Conservation (phyloP, 2,888 invertebrate genomes). For the Anarsia innoxiella region DNA sequence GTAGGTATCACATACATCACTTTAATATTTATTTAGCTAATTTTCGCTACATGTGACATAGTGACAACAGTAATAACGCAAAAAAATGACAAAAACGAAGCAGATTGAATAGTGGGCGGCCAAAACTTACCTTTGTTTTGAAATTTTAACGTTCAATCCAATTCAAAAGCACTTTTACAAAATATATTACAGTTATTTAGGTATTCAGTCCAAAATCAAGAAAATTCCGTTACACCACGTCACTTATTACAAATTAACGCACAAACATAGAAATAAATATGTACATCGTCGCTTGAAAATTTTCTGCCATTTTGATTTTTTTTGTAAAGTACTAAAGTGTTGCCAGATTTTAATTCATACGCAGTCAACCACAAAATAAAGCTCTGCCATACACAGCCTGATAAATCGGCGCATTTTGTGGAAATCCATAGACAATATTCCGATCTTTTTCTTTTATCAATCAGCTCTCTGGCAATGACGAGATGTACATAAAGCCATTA, state of each 20-base stretch:
- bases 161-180: not conserved
- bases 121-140: conserved; percentile 47
- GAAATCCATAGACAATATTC: too few species aligned
- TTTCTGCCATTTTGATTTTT: conserved; percentile 63
- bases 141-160: conserved; percentile 14
- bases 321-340: conserved; percentile 8
- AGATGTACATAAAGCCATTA: too few species aligned
- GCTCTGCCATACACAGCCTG: too few species aligned
- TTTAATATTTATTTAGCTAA: conserved; percentile 7
- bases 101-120: conserved; percentile 62
- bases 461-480: too few species aligned
- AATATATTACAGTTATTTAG: conserved; percentile 18
- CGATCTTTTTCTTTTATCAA: too few species aligned
- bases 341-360: conserved; percentile 1
- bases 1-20: not conserved
- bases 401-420: too few species aligned
- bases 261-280: conserved; percentile 45
- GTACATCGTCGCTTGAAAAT: conserved; percentile 27
- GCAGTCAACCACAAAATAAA: too few species aligned
- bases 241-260: conserved; percentile 45
- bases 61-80: conserved; percentile 19
- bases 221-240: conserved; percentile 58
- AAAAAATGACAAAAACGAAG: conserved; percentile 44
- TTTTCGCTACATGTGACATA: conserved; percentile 7
- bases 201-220: conserved; percentile 31